A percentile compares a stretch with the other conserved stretches of the same genome.
Evolutionary conservation across 2,113 vertebrate genomes (phyloP).

Genomic region (Forbesichthys agassizii): DNA sequence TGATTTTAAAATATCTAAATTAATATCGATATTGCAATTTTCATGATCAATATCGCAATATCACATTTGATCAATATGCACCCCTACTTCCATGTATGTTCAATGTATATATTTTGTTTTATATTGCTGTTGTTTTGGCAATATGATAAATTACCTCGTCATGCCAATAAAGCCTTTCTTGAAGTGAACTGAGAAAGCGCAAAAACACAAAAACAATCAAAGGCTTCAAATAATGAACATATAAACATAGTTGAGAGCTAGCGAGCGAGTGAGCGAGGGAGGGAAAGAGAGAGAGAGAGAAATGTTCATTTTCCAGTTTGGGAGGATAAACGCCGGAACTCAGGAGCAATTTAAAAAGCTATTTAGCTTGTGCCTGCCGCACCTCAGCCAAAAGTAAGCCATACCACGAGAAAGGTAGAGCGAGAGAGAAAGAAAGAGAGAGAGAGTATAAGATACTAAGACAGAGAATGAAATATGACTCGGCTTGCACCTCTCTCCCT

Average conservation of each 20-base stretch:
- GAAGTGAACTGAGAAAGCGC: neutral
- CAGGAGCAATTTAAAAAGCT: slow-evolving; percentile 62
- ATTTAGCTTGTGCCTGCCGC: slow-evolving; percentile 63
- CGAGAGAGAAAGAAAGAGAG: slow-evolving; percentile 25
- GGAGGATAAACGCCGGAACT: slow-evolving; percentile 65
- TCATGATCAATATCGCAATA: no score
- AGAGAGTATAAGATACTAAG: neutral
- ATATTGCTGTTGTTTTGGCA: no score
- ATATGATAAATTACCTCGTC: neutral
- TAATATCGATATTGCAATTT: no score
- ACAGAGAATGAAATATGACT: slow-evolving; percentile 9
- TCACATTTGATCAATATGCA: no score
- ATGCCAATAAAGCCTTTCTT: no score
- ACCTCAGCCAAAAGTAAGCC: slow-evolving; percentile 54
- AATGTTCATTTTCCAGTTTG: slow-evolving; percentile 52
- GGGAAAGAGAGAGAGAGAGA: slow-evolving; percentile 12
- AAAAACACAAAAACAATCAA: neutral
- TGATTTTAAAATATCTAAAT: no score
- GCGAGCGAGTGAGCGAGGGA: neutral
- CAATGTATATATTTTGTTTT: no score
- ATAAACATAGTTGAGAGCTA: slow-evolving; percentile 8
- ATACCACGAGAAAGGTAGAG: neutral
- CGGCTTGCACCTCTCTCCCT: neutral
- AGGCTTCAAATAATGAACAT: neutral
- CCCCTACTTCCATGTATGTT: no score